Evolutionary conservation across 2,888 invertebrate species (phyloP).

Genomic region (Agrochola circellaris): DNA sequence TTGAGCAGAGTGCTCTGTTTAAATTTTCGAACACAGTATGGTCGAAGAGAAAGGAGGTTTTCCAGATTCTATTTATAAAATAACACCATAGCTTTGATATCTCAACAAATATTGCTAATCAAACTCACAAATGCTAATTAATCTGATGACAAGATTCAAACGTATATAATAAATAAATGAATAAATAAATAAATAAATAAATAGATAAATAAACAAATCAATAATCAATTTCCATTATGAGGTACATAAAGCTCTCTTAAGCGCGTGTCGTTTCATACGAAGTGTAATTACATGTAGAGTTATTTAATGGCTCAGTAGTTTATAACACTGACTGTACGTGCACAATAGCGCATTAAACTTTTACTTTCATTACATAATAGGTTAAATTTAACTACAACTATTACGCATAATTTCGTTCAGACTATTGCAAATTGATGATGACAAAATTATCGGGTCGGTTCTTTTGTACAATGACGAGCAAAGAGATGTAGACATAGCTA

Average conservation of each 20-base stretch:
- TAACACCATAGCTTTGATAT: background rate
- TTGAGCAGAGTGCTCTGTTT: background rate
- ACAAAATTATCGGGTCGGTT: constrained; percentile 80
- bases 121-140: background rate
- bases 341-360: constrained; percentile 71
- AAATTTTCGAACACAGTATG: background rate
- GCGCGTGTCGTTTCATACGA: constrained; percentile 9
- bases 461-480: constrained; percentile 72
- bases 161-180: too few species aligned
- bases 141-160: background rate
- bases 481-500: background rate
- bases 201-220: too few species aligned
- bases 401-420: constrained; percentile 71
- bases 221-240: background rate
- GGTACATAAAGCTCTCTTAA: background rate
- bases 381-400: constrained; percentile 72
- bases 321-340: constrained; percentile 38
- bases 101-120: too few species aligned
- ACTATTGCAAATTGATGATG: constrained; percentile 74
- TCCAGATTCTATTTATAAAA: too few species aligned
- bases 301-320: constrained; percentile 54
- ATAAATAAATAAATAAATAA: too few species aligned
- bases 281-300: constrained; percentile 31
- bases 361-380: constrained; percentile 75
- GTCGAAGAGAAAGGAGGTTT: background rate